Base-by-base conservation (phyloP, 2,797 vertebrate genomes). In the Mormyrops boulengeri region DNA sequence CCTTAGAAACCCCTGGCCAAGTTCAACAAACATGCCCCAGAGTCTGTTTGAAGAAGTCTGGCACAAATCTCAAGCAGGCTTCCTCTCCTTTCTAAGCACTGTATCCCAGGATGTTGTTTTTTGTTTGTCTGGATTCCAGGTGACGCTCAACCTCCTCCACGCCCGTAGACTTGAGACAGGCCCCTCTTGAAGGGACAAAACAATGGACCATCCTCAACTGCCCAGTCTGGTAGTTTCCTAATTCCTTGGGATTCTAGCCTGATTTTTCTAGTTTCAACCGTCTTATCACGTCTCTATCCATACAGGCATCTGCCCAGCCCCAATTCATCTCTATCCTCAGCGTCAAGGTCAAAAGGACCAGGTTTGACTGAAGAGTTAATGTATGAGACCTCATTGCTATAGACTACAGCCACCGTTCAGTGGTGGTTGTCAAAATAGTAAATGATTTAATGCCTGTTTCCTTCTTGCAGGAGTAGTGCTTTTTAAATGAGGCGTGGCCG, bases 1-100 rank as follows among this genome's bases (percentile, higher is more conserved):
- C 14, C 47, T 53, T 47, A 34, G 22, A 77, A 50, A 69, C 11
- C 87, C 92, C 91, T 9, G 62, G 94, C 91, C 92, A 95, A 95
- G 57, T 52, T 95, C 92, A 96, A 96, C 91, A 96, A 96, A 95
- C 95, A 94, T 19, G 26, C 8, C 66, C 89, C 60, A 90, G 92
- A 93, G 90, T 89, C 53, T n/a, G 90, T 93, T 93, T 94, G 90
- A 93, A 92, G 92, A 91, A 91, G 92, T 92, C 91, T 91, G 93
- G 93, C 92, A 91, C 88, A 90, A 90, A 91, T 91, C 91, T 91
- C 91, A 93, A 91, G 90, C 91, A 91, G 85, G 77, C 91, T 90
- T 85, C 85, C 90, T 77, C 89, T 92, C 90, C 66, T 62, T 55
- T 87, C 50, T 80, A 90, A 94, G 94, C 93, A 93, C 85, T 90